phyloP scores from a whole-genome alignment of 1,140 invertebrate species.

The Dreissena polymorpha region DNA sequence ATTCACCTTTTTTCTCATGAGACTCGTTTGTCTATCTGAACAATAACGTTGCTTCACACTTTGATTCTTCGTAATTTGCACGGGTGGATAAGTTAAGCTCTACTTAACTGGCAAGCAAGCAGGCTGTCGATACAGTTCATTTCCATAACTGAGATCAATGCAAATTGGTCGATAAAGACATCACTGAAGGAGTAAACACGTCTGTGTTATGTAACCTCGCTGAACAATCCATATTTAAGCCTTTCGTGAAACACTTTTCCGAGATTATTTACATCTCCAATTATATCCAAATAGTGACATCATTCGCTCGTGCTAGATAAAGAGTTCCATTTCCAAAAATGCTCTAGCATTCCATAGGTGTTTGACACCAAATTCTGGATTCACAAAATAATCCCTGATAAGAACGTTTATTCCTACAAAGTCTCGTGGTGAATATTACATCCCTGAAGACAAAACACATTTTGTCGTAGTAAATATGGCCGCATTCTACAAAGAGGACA shows the following conservation, averaged over 20 bases:
- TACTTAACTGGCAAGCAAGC: conserved; percentile 6
- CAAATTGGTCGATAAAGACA: neutral
- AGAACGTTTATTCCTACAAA: neutral
- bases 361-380: conserved; percentile 21
- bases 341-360: neutral
- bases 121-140: neutral
- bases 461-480: conserved; percentile 1
- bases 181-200: neutral
- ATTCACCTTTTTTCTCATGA: conserved; percentile 14
- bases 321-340: neutral
- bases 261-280: neutral
- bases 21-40: neutral
- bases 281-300: neutral
- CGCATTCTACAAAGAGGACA: conserved; percentile 18
- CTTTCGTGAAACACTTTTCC: conserved; percentile 6
- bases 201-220: neutral
- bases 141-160: conserved; percentile 6
- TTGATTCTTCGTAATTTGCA: conserved; percentile 20
- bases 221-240: conserved; percentile 12
- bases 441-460: conserved; percentile 39
- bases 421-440: conserved; percentile 14
- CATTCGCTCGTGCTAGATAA: neutral
- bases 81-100: neutral
- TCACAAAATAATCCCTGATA: conserved; percentile 40
- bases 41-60: conserved; percentile 10